These are phyloP conservation scores for Enteromius argenteus DNA, from an alignment of 2,797 vertebrate species.

Conservation along the genomic window DNA sequence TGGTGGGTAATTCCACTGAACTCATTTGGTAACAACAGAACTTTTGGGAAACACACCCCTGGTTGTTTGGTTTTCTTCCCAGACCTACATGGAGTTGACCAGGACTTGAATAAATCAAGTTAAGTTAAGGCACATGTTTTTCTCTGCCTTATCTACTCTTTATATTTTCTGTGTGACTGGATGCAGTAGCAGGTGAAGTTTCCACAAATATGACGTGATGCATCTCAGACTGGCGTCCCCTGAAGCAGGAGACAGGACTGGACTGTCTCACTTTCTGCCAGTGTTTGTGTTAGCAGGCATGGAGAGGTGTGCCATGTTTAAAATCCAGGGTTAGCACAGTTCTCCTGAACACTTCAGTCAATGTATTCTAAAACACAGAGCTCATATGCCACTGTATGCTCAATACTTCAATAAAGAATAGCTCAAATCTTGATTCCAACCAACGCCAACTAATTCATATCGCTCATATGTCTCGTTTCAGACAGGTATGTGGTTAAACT, in stretches of 20 bases:
- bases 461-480: constrained; percentile 23
- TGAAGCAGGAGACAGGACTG: constrained; percentile 58
- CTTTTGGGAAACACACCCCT: not conserved
- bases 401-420: not conserved
- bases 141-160: constrained; percentile 12
- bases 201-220: not conserved
- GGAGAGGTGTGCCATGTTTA: constrained; percentile 56
- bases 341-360: not conserved
- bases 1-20: too few relatives aligned
- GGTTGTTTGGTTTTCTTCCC: not conserved
- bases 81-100: not conserved
- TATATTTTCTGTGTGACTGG: not conserved
- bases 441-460: constrained; percentile 2
- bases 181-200: constrained; percentile 19
- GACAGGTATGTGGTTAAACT: constrained; percentile 13
- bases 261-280: constrained; percentile 57
- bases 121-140: not conserved
- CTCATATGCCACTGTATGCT: not conserved
- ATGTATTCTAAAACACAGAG: not conserved
- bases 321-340: constrained; percentile 14
- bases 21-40: too few relatives aligned
- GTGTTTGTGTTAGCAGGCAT: constrained; percentile 62
- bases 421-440: not conserved
- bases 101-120: not conserved
- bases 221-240: not conserved